These are phyloP conservation scores for Acanthosepion esculentum DNA, from an alignment of 2,888 invertebrate species.

Conservation along the genomic window DNA sequence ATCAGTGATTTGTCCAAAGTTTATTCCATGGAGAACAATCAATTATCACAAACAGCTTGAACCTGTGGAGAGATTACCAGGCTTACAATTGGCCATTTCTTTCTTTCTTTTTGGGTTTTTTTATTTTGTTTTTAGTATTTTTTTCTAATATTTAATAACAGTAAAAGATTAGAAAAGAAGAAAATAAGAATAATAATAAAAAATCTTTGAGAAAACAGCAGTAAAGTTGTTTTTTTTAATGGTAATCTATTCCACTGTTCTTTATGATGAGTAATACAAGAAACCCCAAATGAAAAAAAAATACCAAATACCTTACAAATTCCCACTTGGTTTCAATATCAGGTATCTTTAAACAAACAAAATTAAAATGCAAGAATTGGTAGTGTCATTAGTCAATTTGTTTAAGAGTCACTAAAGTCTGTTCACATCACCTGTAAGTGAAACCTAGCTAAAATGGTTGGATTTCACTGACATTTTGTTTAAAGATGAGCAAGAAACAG, in stretches of 20 bases:
- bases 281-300: neutral
- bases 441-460: neutral
- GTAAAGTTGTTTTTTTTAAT: neutral
- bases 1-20: neutral
- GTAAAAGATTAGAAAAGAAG: neutral
- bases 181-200: neutral
- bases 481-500: conserved; percentile 2
- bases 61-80: neutral
- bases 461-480: neutral
- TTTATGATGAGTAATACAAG: neutral
- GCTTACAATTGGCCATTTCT: neutral
- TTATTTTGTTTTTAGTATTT: neutral
- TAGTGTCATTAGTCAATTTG: neutral
- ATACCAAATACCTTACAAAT: neutral
- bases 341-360: neutral
- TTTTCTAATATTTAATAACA: neutral
- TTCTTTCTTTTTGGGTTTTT: neutral
- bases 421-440: neutral
- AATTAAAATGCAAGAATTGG: neutral
- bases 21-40: conserved; percentile 35
- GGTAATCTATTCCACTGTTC: neutral
- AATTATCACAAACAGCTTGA: conserved; percentile 36
- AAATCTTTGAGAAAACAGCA: neutral
- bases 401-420: neutral
- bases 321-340: neutral